A percentile compares a stretch with the other conserved stretches of the same genome.
These are phyloP conservation scores for Brachystomella parvula DNA, from an alignment of 1,140 invertebrate genomes.

Conservation along the genomic window DNA sequence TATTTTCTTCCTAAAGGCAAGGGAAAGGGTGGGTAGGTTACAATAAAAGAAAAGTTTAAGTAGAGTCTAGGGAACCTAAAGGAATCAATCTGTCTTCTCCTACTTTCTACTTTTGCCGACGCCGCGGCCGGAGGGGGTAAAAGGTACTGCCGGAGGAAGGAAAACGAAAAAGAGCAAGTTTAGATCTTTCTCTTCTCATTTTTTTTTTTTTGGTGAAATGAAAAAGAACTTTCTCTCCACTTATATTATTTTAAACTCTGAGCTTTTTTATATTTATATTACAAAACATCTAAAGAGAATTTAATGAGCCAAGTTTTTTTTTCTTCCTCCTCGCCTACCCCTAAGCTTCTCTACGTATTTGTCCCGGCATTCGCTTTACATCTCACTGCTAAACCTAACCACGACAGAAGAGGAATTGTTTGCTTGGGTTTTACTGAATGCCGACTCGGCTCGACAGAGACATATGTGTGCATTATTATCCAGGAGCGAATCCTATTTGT, in stretches of 20 bases:
- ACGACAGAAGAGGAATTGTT: too few relatives aligned
- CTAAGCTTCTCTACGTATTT: neutral
- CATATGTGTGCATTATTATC: constrained; percentile 5
- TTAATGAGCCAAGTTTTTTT: constrained; percentile 6
- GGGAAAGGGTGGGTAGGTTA: too few relatives aligned
- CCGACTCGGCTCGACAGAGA: too few relatives aligned
- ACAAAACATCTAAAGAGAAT: constrained; percentile 7
- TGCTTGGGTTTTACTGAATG: too few relatives aligned
- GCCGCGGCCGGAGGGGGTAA: neutral
- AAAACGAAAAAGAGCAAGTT: neutral
- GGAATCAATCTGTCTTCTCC: neutral
- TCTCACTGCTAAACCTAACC: too few relatives aligned
- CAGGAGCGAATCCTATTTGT: neutral
- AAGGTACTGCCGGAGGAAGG: neutral
- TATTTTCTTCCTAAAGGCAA: too few relatives aligned
- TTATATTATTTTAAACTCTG: neutral
- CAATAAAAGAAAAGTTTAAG: too few relatives aligned
- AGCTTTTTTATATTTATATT: constrained; percentile 1
- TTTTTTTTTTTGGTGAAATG: too few relatives aligned
- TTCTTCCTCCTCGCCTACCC: neutral
- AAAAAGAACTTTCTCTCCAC: too few relatives aligned
- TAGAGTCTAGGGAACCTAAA: too few relatives aligned
- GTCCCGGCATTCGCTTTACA: too few relatives aligned
- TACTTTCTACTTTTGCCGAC: neutral
- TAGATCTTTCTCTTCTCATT: neutral